Percentiles rank a stretch among this genome's conserved stretches.
Conservation (phyloP, 1,140 invertebrate genomes). For the Cardiocondyla obscurior region DNA sequence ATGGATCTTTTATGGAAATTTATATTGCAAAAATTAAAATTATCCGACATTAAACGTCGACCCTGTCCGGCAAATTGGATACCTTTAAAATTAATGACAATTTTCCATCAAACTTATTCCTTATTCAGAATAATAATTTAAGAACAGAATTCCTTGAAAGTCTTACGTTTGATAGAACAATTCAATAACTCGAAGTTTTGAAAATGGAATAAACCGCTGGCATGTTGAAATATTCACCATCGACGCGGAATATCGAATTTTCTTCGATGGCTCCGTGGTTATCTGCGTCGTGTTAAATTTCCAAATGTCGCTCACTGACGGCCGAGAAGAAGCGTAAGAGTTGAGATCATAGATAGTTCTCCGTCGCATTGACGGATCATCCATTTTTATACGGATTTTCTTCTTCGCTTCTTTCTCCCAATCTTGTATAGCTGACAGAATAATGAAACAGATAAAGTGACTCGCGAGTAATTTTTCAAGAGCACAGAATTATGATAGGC, state of each 20-base stretch:
- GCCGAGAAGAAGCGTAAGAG: slow-evolving; percentile 48
- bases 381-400: slow-evolving; percentile 42
- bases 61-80: background rate
- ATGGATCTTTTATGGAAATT: background rate
- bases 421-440: slow-evolving; percentile 13
- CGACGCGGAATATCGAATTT: slow-evolving; percentile 67
- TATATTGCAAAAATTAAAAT: background rate
- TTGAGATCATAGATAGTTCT: slow-evolving; percentile 70
- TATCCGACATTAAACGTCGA: background rate
- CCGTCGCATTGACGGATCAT: slow-evolving; percentile 18
- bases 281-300: slow-evolving; percentile 34
- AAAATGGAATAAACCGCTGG: background rate
- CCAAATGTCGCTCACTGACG: slow-evolving; percentile 44
- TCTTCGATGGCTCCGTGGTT: background rate
- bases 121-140: background rate
- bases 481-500: background rate
- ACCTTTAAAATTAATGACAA: background rate
- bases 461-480: background rate
- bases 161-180: background rate
- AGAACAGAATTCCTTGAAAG: background rate
- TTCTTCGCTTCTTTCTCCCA: slow-evolving; percentile 56
- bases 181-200: background rate
- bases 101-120: background rate
- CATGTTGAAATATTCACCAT: slow-evolving; percentile 53
- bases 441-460: background rate